Conservation (phyloP, 2,797 vertebrate species). For the Meda fulgida region DNA sequence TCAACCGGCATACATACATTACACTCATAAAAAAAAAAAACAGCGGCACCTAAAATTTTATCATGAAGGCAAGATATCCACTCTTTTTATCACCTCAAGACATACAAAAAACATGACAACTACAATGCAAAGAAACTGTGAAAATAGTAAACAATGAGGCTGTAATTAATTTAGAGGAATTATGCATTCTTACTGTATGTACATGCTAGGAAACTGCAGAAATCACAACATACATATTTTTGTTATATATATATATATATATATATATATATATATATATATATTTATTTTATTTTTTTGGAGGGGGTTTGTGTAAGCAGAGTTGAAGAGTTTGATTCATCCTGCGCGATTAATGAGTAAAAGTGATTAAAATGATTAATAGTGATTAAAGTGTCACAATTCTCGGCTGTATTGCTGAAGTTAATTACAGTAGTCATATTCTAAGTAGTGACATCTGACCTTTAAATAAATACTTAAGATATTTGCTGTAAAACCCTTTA, state of each 20-base stretch:
- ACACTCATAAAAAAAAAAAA: neutral
- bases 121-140: neutral
- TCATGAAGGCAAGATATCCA: neutral
- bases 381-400: neutral
- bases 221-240: neutral
- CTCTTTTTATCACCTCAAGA: neutral
- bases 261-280: too few relatives aligned
- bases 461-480: slow-evolving; percentile 27
- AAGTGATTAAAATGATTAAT: slow-evolving; percentile 1
- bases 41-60: neutral
- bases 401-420: neutral
- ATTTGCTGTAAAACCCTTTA: neutral
- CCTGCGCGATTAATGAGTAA: neutral
- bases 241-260: neutral
- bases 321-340: neutral
- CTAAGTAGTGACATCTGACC: neutral
- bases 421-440: neutral
- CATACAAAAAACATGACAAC: neutral
- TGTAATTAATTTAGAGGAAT: neutral
- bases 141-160: neutral
- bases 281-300: too few relatives aligned
- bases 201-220: neutral
- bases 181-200: neutral
- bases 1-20: neutral
- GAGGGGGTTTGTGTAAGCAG: neutral